Evolutionary conservation across 2,797 vertebrate species (phyloP).

Genomic region (Notolabrus celidotus): DNA sequence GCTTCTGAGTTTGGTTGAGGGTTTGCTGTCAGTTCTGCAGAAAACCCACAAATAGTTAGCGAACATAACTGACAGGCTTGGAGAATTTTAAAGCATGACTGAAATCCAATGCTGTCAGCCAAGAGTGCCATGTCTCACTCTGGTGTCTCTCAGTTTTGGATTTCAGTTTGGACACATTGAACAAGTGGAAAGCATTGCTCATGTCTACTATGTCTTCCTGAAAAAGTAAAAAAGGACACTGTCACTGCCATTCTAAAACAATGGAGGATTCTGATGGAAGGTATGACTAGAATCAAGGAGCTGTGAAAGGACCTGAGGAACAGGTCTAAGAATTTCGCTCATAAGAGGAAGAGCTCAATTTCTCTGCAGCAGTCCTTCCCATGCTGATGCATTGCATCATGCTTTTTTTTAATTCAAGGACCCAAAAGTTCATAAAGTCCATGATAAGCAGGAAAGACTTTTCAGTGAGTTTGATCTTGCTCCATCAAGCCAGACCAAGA

Average conservation of each 20-base stretch:
- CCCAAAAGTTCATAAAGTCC: too few relatives aligned
- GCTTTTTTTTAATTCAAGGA: too few relatives aligned
- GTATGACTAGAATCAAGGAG: neutral
- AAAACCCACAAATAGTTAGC: neutral
- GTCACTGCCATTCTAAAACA: neutral
- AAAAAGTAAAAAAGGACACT: neutral
- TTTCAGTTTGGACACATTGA: neutral
- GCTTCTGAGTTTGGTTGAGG: neutral
- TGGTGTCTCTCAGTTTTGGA: neutral
- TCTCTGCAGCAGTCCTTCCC: too few relatives aligned
- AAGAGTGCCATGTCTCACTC: neutral
- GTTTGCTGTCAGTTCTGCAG: too few relatives aligned
- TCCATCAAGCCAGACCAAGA: too few relatives aligned
- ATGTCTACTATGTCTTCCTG: neutral
- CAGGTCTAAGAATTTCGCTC: neutral
- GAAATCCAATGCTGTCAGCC: neutral
- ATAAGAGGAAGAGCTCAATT: neutral
- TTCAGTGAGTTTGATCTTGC: too few relatives aligned
- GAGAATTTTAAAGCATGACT: too few relatives aligned
- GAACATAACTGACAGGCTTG: too few relatives aligned
- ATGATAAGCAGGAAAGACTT: too few relatives aligned
- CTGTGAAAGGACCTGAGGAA: neutral
- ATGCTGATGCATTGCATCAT: too few relatives aligned
- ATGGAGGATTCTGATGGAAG: neutral
- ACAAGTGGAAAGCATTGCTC: neutral